Percentiles rank a stretch among this genome's conserved stretches.
Conservation (phyloP, 2,797 vertebrate genomes). For the Danio tinwini region DNA sequence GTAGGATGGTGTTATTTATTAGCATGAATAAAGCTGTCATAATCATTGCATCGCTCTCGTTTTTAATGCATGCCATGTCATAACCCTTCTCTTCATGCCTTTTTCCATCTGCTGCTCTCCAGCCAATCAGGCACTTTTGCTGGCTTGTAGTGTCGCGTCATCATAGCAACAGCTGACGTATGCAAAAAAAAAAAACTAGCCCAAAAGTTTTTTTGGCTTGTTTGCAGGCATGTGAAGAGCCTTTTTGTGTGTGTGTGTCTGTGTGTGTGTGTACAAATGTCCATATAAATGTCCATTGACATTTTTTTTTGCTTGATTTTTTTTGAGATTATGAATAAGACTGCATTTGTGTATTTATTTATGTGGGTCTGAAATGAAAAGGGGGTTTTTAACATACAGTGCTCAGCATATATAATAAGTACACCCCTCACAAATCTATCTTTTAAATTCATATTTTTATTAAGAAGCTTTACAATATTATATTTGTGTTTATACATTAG, state of each 20-base stretch:
- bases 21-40: constrained; percentile 12
- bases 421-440: too few species aligned
- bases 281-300: too few species aligned
- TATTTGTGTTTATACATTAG: too few species aligned
- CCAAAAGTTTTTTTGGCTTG: constrained; percentile 72
- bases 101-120: constrained; percentile 58
- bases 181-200: constrained; percentile 66
- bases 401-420: too few species aligned
- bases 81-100: constrained; percentile 35
- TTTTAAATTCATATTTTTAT: too few species aligned
- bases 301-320: too few species aligned
- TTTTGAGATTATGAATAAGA: neutral
- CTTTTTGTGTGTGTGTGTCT: neutral
- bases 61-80: constrained; percentile 37
- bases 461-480: too few species aligned
- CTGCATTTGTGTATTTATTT: neutral
- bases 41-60: constrained; percentile 14
- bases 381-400: too few species aligned
- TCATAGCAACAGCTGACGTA: constrained; percentile 85
- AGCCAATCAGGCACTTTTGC: constrained; percentile 65
- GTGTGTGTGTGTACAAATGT: neutral
- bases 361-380: neutral
- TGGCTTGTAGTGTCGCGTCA: constrained; percentile 73
- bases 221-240: constrained; percentile 50
- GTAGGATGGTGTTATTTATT: constrained; percentile 13